Percentiles rank a stretch among this genome's conserved stretches.
Conservation (phyloP, 1,140 invertebrate species). For the Leptoteleia sp. region DNA sequence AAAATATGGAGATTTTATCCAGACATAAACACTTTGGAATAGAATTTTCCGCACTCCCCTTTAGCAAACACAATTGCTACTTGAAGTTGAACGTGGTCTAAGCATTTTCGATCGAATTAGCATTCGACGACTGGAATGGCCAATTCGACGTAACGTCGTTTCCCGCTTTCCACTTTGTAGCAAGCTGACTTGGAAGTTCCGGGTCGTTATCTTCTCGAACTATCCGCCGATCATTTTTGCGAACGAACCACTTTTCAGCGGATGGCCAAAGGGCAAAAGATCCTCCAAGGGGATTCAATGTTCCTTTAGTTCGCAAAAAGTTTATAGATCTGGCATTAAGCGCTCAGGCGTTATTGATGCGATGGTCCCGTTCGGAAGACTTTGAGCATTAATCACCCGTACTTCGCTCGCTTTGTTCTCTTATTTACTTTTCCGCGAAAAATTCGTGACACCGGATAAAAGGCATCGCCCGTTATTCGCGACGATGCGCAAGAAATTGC, state of each 20-base stretch:
- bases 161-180: conserved; percentile 39
- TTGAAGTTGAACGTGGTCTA: conserved; percentile 12
- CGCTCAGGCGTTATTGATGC: conserved; percentile 11
- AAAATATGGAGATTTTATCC: no score
- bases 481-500: conserved; percentile 4
- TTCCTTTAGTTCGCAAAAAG: conserved; percentile 13
- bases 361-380: conserved; percentile 1
- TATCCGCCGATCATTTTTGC: conserved; percentile 34
- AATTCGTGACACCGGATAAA: conserved; percentile 3
- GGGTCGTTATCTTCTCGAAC: conserved; percentile 27
- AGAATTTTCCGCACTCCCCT: conserved; percentile 12
- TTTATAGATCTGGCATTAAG: conserved; percentile 1
- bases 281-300: conserved; percentile 7
- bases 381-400: conserved; percentile 13
- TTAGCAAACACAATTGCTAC: conserved; percentile 4
- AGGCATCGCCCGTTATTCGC: neutral
- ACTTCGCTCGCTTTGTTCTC: conserved; percentile 1
- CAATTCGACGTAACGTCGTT: conserved; percentile 30
- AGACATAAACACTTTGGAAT: conserved; percentile 6
- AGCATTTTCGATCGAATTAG: conserved; percentile 36
- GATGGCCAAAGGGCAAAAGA: conserved; percentile 25
- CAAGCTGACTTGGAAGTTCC: conserved; percentile 30
- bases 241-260: conserved; percentile 11
- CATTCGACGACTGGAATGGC: conserved; percentile 26
- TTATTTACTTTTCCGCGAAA: conserved; percentile 8